These are phyloP conservation scores for Istiophorus platypterus DNA, from an alignment of 2,113 vertebrate species.

Conservation along the genomic window DNA sequence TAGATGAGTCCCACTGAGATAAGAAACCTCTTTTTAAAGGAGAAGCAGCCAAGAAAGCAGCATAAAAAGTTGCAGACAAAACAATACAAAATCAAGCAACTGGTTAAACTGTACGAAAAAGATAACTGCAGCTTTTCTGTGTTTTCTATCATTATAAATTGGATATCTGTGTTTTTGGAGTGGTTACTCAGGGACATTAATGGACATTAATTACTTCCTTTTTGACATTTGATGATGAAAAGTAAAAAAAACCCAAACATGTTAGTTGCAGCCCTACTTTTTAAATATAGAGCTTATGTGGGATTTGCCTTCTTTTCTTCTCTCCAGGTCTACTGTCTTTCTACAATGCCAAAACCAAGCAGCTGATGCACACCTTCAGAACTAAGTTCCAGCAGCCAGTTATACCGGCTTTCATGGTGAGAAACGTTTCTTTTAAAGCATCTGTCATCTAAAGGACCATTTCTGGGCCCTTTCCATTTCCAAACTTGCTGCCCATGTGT, in stretches of 20 bases:
- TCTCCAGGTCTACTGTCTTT: conserved; percentile 92
- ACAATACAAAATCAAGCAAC: too few species aligned
- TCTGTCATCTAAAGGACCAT: not conserved
- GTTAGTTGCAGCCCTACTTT: not conserved
- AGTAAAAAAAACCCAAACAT: not conserved
- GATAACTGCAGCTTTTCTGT: too few species aligned
- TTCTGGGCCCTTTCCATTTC: not conserved
- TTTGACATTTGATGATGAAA: too few species aligned
- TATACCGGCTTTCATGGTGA: conserved; percentile 92
- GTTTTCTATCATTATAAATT: too few species aligned
- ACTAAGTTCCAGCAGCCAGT: conserved; percentile 93
- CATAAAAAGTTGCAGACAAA: too few species aligned
- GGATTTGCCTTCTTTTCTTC: not conserved
- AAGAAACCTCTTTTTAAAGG: too few species aligned
- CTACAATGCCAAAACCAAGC: conserved; percentile 92
- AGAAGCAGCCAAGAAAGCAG: too few species aligned
- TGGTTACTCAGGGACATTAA: too few species aligned
- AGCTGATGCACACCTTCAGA: conserved; percentile 93
- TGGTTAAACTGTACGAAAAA: too few species aligned
- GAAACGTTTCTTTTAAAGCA: not conserved
- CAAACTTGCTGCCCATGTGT: not conserved
- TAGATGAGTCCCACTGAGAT: too few species aligned
- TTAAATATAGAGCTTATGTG: not conserved
- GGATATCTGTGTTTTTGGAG: too few species aligned
- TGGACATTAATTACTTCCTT: too few species aligned